These are phyloP conservation scores for Cygnus buccinator DNA, from an alignment of 2,113 vertebrate genomes.

Conservation along the genomic window DNA sequence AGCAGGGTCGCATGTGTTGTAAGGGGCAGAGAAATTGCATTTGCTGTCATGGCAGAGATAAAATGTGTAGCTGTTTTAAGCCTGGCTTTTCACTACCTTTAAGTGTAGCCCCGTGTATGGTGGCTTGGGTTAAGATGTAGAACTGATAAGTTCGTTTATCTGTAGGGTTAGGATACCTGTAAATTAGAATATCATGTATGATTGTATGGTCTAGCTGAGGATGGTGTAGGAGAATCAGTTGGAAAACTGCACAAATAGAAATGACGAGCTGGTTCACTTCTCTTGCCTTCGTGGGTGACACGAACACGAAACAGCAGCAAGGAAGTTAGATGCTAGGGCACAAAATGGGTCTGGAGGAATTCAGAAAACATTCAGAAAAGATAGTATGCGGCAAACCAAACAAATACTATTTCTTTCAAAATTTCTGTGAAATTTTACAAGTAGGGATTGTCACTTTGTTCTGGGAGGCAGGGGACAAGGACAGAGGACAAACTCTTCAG, in stretches of 20 bases:
- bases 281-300: not conserved
- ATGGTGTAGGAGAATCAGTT: fast-evolving
- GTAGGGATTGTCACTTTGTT: not conserved
- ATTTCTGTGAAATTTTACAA: not conserved
- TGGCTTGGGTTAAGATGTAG: not conserved
- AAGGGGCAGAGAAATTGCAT: not conserved
- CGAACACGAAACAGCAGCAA: fast-evolving
- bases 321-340: not conserved
- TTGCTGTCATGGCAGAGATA: fast-evolving
- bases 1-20: fast-evolving
- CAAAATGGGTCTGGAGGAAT: fast-evolving
- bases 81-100: not conserved
- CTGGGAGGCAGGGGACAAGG: not conserved
- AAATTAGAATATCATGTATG: fast-evolving
- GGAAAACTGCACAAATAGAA: not conserved
- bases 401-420: not conserved
- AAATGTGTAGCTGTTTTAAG: not conserved
- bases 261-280: fast-evolving
- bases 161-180: not conserved
- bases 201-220: not conserved
- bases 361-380: not conserved
- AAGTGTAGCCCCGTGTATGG: fast-evolving
- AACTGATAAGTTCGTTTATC: not conserved
- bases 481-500: not conserved
- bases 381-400: not conserved